Evolutionary conservation across 2,113 vertebrate genomes (phyloP).

Genomic region (Cygnus atratus): DNA sequence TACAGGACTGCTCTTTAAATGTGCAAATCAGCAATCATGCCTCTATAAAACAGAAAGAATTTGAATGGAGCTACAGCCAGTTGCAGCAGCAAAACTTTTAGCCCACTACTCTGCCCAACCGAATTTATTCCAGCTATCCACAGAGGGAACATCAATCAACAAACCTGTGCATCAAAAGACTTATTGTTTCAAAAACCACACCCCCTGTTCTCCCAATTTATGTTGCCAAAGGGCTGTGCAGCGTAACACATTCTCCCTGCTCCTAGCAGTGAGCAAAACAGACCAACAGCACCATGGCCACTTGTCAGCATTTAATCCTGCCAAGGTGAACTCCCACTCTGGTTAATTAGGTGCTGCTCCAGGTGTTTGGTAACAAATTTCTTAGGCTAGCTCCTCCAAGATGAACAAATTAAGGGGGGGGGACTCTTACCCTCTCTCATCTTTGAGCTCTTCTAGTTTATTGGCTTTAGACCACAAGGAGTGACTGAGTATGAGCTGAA

Average conservation of each 20-base stretch:
- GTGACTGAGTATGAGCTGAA: neutral
- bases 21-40: neutral
- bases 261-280: neutral
- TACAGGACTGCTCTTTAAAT: neutral
- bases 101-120: neutral
- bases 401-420: neutral
- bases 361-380: neutral
- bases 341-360: slow-evolving; percentile 39
- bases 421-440: neutral
- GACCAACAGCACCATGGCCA: neutral
- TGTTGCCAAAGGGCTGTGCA: neutral
- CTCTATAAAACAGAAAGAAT: neutral
- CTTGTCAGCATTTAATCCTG: neutral
- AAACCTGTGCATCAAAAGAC: neutral
- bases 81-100: neutral
- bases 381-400: neutral
- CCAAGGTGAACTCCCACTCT: neutral
- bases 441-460: neutral
- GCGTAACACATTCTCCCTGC: neutral
- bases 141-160: neutral
- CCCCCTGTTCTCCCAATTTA: neutral
- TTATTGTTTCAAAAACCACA: neutral
- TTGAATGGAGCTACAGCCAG: neutral
- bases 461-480: neutral
- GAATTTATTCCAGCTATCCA: neutral